phyloP scores from a whole-genome alignment of 1,140 invertebrate species.

The Solenopsis fugax region DNA sequence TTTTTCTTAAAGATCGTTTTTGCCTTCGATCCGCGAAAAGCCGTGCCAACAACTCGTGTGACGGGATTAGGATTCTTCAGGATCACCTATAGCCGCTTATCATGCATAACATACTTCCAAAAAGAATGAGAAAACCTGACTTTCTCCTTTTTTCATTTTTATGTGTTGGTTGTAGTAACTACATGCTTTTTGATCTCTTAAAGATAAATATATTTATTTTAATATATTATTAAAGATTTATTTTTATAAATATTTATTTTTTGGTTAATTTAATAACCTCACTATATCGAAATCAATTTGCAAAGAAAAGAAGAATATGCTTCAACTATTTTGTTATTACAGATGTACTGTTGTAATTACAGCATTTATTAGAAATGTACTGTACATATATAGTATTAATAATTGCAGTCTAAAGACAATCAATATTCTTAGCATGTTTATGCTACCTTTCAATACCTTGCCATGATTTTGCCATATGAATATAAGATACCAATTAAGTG shows the following conservation, averaged over 20 bases:
- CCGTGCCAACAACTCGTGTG: conserved; percentile 3
- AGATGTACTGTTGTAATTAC: neutral
- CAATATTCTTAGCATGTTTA: neutral
- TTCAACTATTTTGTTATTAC: neutral
- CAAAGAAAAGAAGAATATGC: neutral
- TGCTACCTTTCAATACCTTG: neutral
- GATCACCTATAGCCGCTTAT: conserved; percentile 12
- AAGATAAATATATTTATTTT: neutral
- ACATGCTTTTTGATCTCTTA: neutral
- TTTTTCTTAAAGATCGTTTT: neutral
- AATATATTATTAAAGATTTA: neutral
- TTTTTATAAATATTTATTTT: neutral
- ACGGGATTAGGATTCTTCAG: conserved; percentile 5
- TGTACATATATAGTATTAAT: no score
- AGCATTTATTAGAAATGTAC: no score
- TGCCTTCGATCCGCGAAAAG: conserved; percentile 15
- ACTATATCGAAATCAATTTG: neutral
- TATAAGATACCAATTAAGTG: neutral
- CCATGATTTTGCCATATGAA: neutral
- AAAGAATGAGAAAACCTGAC: neutral
- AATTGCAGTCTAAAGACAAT: neutral
- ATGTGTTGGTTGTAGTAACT: neutral
- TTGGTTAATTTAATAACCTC: neutral
- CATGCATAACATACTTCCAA: neutral
- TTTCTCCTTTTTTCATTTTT: neutral